phyloP scores from a whole-genome alignment of 2,113 vertebrate genomes.

The Oncorhynchus keta region DNA sequence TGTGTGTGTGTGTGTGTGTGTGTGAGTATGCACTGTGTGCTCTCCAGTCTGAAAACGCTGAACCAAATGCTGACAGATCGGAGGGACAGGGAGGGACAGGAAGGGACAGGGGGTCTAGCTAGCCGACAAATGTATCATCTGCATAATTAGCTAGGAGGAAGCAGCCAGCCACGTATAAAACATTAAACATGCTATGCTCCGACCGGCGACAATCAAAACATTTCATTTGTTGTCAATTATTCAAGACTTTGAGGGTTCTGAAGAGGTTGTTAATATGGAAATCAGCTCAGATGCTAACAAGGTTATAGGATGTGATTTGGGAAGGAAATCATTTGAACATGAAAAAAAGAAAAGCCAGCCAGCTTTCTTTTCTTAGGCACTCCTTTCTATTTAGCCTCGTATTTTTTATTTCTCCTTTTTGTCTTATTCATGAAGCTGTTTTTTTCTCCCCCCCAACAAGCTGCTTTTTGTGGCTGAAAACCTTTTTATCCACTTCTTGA shows the following conservation, averaged over 20 bases:
- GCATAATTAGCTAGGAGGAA: slow-evolving; percentile 90
- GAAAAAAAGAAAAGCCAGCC: slow-evolving; percentile 20
- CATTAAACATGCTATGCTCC: slow-evolving; percentile 93
- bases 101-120: slow-evolving; percentile 81
- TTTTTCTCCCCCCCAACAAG: slow-evolving; percentile 42
- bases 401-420: slow-evolving; percentile 29
- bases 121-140: slow-evolving; percentile 90
- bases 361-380: slow-evolving; percentile 24
- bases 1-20: slow-evolving; percentile 46
- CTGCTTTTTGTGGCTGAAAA: slow-evolving; percentile 31
- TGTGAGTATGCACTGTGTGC: slow-evolving; percentile 12
- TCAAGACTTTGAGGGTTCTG: slow-evolving; percentile 98
- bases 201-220: slow-evolving; percentile 97
- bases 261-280: slow-evolving; percentile 98
- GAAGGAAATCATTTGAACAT: slow-evolving; percentile 78
- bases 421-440: slow-evolving; percentile 50
- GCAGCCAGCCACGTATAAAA: slow-evolving; percentile 85
- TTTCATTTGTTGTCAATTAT: slow-evolving; percentile 99
- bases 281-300: slow-evolving; percentile 97
- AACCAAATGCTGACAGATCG: slow-evolving; percentile 73
- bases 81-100: no score
- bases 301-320: slow-evolving; percentile 93
- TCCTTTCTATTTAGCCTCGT: slow-evolving; percentile 32
- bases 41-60: slow-evolving; percentile 84
- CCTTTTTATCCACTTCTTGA: slow-evolving; percentile 43